Evolutionary conservation across 2,888 invertebrate genomes (phyloP).

Genomic region (Drosophila kambysellisi): DNA sequence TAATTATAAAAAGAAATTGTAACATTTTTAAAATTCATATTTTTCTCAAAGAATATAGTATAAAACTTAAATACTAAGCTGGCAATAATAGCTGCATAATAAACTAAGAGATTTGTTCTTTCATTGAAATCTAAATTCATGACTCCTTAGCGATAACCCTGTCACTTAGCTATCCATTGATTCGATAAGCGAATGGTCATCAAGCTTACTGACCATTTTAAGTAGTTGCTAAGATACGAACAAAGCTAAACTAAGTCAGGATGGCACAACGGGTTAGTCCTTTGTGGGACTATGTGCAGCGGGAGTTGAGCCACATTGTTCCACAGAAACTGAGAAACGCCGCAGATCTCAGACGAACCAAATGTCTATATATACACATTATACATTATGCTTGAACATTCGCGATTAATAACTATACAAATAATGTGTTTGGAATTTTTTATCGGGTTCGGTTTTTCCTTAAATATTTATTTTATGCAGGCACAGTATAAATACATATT

Average conservation of each 20-base stretch:
- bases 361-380: not conserved
- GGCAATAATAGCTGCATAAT: not conserved
- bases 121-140: not conserved
- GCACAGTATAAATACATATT: too few species aligned
- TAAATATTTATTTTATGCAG: not conserved
- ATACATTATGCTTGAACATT: not conserved
- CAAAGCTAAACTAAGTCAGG: not conserved
- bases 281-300: not conserved
- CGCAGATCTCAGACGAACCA: not conserved
- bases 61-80: not conserved
- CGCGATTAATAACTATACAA: not conserved
- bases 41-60: not conserved
- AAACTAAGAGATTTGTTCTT: not conserved
- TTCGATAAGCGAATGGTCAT: too few species aligned
- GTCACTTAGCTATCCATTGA: too few species aligned
- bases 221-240: not conserved
- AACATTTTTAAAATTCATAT: not conserved
- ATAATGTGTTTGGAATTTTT: not conserved
- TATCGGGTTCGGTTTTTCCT: not conserved
- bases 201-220: not conserved
- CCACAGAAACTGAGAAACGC: not conserved
- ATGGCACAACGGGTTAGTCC: not conserved
- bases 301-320: not conserved
- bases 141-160: not conserved
- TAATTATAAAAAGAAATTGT: not conserved